Evolutionary conservation across 2,113 vertebrate genomes (phyloP), one percentile per base, ranked within the genome.

Genomic region (Fregata magnificens): DNA sequence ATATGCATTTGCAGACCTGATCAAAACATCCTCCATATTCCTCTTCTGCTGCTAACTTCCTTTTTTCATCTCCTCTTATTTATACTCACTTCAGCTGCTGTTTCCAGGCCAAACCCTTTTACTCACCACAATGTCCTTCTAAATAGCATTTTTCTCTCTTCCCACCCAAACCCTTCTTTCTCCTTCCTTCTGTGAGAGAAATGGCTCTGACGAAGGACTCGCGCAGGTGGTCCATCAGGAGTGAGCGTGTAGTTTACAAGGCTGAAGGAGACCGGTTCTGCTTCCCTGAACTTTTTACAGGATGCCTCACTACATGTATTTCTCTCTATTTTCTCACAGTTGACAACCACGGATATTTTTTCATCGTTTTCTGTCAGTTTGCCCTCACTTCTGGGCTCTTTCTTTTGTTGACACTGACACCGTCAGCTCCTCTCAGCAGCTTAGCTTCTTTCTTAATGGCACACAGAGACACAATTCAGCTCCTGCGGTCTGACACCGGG

Each of bases 341-440:
- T 97, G 96, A 97, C 95, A 97, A 91, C 83, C 87, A 65, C 7
- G 10, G 94, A 82, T 93, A 89, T 93, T 97, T 98, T 96, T 90
- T 82, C 92, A 97, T 95, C 88, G 92, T 73, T 95, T 97, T 95
- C 96, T 98, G 96, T 96, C 97, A 97, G 86, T 93, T 93, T 95
- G 47, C 52, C 89, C 86, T 92, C 55, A 78, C 80, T 97, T 97
- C 95, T 97, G 90, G 91, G 92, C 76, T 92, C 94, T 93, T 95
- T 82, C 95, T 70, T 97, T 96, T 93, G 71, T 97, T 97, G 97
- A 97, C 95, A 95, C 50, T 58, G 96, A 96, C 96, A 94, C 52
- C 87, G 79, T 29, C 59, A 69, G 91, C 66, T 86, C 70, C 56
- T 52, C 69, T 93, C 61, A 78, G 89, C 73, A 87, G 93, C 77